Base-by-base conservation (phyloP, 92 coral and sea anemone genomes). In the Metridium senile region DNA sequence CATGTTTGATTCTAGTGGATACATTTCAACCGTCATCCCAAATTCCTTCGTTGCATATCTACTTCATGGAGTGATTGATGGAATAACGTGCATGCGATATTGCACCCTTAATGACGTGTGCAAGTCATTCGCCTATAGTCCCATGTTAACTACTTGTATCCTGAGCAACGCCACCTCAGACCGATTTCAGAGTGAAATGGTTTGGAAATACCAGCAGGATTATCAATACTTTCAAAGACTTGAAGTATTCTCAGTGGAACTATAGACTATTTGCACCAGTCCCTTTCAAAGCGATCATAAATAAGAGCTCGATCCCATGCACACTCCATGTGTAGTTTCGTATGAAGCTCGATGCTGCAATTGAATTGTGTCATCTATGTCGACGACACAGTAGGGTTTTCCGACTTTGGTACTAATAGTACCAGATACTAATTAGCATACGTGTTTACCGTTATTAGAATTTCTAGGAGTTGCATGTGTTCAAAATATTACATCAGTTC, bases 61-160 rank as follows among this genome's bases (percentile, higher is more conserved):
- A 63, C 69, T 63, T 26, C 20, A 63, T 63, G 69, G 13, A 28
- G 69, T 63, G n/a, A n/a, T 1, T 9, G 22, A 31, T 20, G 43
- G 13, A 6, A 2, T n/a, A 28, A 30, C 45, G 9, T 63, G 69
- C 31, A 31, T 30, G 43, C 7, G 2, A 30, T 29, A 63, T 21
- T 63, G 69, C 28, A 3, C 8, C 39, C 65, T 63, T 16, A 39
- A 63, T 63, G 69, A 31, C 39, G 1, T n/a, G 10, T 29, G 69
- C 69, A 63, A 63, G 45, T 29, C 69, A 0, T 63, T 63, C 16
- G 27, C 11, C 21, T 63, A 63, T 20, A 63, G 28, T n/a, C 69
- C 30, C 10, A 21, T 3, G 1, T 9, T 63, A 21, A 11, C 19
- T 39, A 28, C 21, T 29, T 63, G 69, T 63, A 30, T 21, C 13